Conservation (phyloP, 2,888 invertebrate species). For the Dasypolia templi region DNA sequence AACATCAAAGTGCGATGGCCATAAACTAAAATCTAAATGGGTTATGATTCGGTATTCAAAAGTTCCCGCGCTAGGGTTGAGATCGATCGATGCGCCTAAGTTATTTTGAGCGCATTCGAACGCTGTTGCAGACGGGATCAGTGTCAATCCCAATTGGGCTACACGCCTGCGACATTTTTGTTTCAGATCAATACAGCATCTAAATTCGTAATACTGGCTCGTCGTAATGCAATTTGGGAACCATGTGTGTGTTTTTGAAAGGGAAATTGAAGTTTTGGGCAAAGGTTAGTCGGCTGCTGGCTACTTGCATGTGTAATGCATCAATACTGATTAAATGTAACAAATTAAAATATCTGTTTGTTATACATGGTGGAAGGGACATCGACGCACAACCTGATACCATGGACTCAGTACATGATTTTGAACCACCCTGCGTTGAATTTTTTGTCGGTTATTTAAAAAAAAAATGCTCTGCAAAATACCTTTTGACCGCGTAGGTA, state of each 20-base stretch:
- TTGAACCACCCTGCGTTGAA: too few relatives aligned
- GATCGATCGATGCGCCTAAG: conserved; percentile 74
- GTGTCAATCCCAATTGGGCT: conserved; percentile 85
- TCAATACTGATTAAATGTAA: background rate
- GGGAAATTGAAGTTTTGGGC: background rate
- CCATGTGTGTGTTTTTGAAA: background rate
- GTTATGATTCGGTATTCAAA: conserved; percentile 51
- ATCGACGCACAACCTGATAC: too few relatives aligned
- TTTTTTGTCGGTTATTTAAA: too few relatives aligned
- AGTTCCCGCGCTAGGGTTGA: conserved; percentile 28
- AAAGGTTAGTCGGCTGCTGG: background rate
- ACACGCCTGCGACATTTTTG: conserved; percentile 81
- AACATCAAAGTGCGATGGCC: background rate
- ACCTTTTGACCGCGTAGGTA: too few relatives aligned
- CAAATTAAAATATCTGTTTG: background rate
- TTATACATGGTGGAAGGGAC: too few relatives aligned
- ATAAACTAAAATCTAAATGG: conserved; percentile 25
- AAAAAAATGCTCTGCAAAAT: too few relatives aligned
- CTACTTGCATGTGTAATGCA: background rate
- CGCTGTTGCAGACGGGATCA: conserved; percentile 83
- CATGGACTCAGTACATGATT: too few relatives aligned
- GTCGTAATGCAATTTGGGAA: conserved; percentile 16
- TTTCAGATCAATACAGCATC: conserved; percentile 74
- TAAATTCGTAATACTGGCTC: conserved; percentile 55
- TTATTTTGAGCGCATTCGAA: conserved; percentile 79